Percentiles rank a stretch among this genome's conserved stretches.
Conservation (phyloP, 2,888 invertebrate species). For the Pheosia tremula region DNA sequence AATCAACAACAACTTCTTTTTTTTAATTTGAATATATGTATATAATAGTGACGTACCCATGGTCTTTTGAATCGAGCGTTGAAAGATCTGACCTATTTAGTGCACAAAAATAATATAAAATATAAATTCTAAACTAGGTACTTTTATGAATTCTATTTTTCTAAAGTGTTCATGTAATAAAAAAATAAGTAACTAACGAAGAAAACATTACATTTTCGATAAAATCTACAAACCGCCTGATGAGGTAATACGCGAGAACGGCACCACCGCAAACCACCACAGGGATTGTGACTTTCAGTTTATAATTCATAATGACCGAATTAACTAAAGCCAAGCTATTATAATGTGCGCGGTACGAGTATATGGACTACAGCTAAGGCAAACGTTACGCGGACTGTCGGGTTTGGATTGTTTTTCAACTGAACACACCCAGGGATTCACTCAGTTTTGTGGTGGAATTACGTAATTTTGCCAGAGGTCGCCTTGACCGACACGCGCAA, state of each 20-base stretch:
- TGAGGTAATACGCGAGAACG: slow-evolving; percentile 81
- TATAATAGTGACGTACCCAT: slow-evolving; percentile 64
- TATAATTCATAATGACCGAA: slow-evolving; percentile 73
- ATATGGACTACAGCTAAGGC: slow-evolving; percentile 53
- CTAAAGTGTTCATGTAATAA: not conserved
- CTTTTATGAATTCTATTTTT: not conserved
- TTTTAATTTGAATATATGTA: slow-evolving; percentile 38
- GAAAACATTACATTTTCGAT: slow-evolving; percentile 24
- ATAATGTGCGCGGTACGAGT: slow-evolving; percentile 38
- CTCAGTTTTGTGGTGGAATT: slow-evolving; percentile 74
- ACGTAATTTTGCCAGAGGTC: slow-evolving; percentile 82
- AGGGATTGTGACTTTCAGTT: slow-evolving; percentile 79
- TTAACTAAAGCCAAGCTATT: slow-evolving; percentile 47
- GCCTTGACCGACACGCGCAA: slow-evolving; percentile 82
- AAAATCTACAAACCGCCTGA: slow-evolving; percentile 78
- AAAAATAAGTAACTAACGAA: slow-evolving; percentile 9
- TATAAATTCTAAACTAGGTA: not conserved
- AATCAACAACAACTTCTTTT: slow-evolving; percentile 19
- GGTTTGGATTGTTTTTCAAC: slow-evolving; percentile 57
- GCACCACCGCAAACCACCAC: slow-evolving; percentile 82
- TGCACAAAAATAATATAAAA: slow-evolving; percentile 32
- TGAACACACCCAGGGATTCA: slow-evolving; percentile 79
- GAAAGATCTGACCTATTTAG: slow-evolving; percentile 42
- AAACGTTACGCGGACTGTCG: slow-evolving; percentile 62
- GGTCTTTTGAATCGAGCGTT: slow-evolving; percentile 51